Evolutionary conservation across 1,140 invertebrate genomes (phyloP), one percentile per base, ranked within the genome.

Genomic region (Drosophila pallidifrons): DNA sequence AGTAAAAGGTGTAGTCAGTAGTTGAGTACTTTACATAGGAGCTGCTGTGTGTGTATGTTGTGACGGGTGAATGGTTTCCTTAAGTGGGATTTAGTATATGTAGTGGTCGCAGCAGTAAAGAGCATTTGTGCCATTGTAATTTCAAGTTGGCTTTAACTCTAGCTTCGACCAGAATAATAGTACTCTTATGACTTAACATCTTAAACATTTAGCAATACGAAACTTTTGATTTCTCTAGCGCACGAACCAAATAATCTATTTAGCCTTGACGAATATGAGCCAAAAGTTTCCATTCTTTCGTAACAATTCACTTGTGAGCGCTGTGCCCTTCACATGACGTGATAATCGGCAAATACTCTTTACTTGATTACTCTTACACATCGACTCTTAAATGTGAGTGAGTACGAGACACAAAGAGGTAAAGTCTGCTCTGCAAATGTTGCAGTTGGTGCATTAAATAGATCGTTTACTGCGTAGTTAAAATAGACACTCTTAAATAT

Each of bases 31-130:
- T 25, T 25, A 25, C 35, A 10, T n/a, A n/a, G 67, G 32, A 38
- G 30, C 38, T 52, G 55, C 20, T 25, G 20, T 25, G 20, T 25
- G 20, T 25, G 20, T 25, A 25, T 25, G 20, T 3, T 25, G 20
- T 25, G 20, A 25, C 20, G 30, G 20, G 77, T 47, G 35, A 54
- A 45, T 52, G 65, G 54, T 28, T 55, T 59, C 51, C 58, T 72
- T 82, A 77, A 82, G 83, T 86, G 82, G 87, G 79, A 86, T 82
- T 88, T 88, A 25, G 20, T 25, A 25, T 25, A 86, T 86, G 67
- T 47, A 51, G 51, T 78, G 58, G 55, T 16, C 11, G 49, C 65
- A 49, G 75, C 66, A 52, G 28, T 47, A 57, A 61, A 64, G 46
- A 65, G 20, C 20, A 25, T 25, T 25, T 25, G 57, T 25, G 57